Percentiles rank a stretch among this genome's conserved stretches.
Conservation (phyloP, 2,888 invertebrate genomes). For the Lordiphosa fenestrarum region DNA sequence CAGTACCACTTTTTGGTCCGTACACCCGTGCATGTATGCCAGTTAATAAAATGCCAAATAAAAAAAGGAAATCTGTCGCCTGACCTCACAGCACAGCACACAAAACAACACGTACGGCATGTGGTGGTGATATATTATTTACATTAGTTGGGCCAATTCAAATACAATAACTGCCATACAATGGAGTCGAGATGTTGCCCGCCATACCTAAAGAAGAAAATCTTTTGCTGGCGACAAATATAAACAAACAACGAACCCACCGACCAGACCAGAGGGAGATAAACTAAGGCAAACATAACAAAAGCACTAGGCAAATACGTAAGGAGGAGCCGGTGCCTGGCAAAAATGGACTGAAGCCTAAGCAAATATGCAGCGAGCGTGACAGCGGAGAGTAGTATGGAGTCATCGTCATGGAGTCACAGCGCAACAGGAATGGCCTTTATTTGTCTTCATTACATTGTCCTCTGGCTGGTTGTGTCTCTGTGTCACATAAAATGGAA, state of each 20-base stretch:
- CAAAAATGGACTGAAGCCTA: constrained; percentile 41
- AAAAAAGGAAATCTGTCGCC: constrained; percentile 14
- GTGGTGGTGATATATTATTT: constrained; percentile 42
- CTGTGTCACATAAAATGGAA: neutral
- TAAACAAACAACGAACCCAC: constrained; percentile 18
- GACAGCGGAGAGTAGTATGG: constrained; percentile 19
- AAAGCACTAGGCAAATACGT: constrained; percentile 27
- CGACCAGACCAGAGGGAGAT: constrained; percentile 13
- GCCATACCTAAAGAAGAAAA: constrained; percentile 18
- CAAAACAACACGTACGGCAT: constrained; percentile 33
- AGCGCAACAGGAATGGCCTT: constrained; percentile 49
- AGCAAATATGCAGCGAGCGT: constrained; percentile 57
- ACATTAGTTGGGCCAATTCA: constrained; percentile 53
- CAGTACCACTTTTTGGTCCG: no score
- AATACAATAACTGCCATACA: constrained; percentile 46
- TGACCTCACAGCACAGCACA: constrained; percentile 31
- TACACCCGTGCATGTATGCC: neutral
- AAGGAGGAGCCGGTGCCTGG: neutral
- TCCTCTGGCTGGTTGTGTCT: constrained; percentile 2
- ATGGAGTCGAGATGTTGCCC: constrained; percentile 19
- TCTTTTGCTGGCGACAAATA: constrained; percentile 44
- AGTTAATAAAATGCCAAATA: constrained; percentile 38
- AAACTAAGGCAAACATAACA: constrained; percentile 43
- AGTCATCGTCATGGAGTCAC: constrained; percentile 12
- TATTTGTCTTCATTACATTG: constrained; percentile 58